A percentile compares a stretch with the other conserved stretches of the same genome.
phyloP scores from a whole-genome alignment of 2,797 vertebrate species.

The Chrysocyon brachyurus region DNA sequence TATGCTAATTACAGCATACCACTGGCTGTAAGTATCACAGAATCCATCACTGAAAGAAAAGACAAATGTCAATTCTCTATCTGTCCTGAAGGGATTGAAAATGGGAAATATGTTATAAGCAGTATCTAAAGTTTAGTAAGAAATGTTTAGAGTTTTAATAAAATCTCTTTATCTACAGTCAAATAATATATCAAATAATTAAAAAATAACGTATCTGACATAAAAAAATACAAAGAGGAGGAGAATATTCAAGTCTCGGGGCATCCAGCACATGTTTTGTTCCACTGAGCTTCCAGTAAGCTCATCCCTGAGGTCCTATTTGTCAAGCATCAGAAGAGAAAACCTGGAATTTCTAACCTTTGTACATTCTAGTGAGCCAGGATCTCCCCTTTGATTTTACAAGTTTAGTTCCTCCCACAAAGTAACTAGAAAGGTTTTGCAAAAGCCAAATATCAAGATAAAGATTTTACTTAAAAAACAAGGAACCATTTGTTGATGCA shows the following conservation, averaged over 20 bases:
- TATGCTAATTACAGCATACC: background rate
- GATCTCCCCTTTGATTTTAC: background rate
- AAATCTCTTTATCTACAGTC: background rate
- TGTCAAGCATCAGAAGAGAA: no score
- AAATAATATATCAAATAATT: background rate
- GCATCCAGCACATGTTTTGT: background rate
- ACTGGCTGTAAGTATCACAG: background rate
- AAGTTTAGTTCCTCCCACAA: background rate
- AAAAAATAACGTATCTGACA: background rate
- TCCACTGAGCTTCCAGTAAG: background rate
- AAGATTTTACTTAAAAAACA: background rate
- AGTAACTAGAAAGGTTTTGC: background rate
- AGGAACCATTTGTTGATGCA: background rate
- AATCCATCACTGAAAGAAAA: background rate
- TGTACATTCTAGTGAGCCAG: background rate
- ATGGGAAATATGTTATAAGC: background rate
- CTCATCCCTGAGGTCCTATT: background rate
- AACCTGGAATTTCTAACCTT: background rate
- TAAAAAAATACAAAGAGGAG: background rate
- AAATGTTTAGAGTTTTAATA: background rate
- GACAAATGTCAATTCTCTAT: background rate
- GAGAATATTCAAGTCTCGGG: background rate
- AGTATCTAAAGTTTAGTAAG: background rate
- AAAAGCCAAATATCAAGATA: background rate
- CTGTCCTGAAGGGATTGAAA: background rate